phyloP scores from a whole-genome alignment of 2,888 invertebrate species.

The Chrysolina americana region DNA sequence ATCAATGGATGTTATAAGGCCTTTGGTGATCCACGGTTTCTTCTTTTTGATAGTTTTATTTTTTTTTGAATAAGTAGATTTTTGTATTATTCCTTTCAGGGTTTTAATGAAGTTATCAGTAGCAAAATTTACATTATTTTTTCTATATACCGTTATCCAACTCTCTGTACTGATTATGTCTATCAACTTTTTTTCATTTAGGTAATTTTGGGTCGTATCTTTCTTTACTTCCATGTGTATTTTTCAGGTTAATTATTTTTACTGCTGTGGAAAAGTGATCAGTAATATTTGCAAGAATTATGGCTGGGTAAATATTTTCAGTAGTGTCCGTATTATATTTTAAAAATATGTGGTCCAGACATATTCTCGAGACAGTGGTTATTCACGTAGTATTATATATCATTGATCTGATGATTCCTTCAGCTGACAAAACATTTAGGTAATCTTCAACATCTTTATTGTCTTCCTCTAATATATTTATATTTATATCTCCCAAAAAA shows the following conservation, averaged over 20 bases:
- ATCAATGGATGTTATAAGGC: background rate
- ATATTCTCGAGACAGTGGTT: background rate
- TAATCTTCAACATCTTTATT: background rate
- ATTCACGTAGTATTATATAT: background rate
- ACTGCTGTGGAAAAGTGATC: conserved; percentile 1
- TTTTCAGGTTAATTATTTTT: background rate
- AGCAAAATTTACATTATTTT: background rate
- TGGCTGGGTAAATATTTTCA: background rate
- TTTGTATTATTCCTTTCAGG: background rate
- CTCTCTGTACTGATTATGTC: background rate
- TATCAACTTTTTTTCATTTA: background rate
- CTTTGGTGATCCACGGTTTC: background rate
- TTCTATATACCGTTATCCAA: background rate
- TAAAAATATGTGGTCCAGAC: background rate
- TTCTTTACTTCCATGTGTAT: background rate
- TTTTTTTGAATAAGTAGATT: background rate
- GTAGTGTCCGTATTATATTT: background rate
- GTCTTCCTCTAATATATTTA: background rate
- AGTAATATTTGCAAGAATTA: background rate
- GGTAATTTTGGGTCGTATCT: conserved; percentile 1
- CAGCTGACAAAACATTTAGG: background rate
- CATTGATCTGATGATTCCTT: background rate
- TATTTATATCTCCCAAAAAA: conserved; percentile 1
- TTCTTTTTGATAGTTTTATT: background rate
- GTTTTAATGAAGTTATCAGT: conserved; percentile 1